Base-by-base conservation (phyloP, 2,797 vertebrate genomes). In the Echeneis naucrates region DNA sequence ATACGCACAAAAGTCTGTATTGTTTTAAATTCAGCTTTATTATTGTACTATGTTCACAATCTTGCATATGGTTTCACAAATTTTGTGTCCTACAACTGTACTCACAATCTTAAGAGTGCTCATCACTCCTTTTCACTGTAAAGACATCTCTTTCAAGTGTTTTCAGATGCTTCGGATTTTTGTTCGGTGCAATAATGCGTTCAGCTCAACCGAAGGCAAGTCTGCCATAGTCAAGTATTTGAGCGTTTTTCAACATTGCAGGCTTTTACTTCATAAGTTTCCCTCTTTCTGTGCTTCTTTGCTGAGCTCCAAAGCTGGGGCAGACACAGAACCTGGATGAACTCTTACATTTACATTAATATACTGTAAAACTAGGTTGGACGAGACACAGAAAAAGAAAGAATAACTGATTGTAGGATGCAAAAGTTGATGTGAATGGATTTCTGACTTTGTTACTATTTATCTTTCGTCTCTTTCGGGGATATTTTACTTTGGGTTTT, bases 41-140 rank as follows among this genome's bases (percentile, higher is more conserved):
- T 66, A 61, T 74, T n/a, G n/a, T n/a, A n/a, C n/a, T 60, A 35
- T 50, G 38, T 59, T 77, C 35, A 35, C 32, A 38, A 38, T 55
- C 55, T 17, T 23, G 50, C 12, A 2, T 19, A 23, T 65, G 55
- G n/a, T n/a, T n/a, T n/a, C n/a, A n/a, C n/a, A n/a, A n/a, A n/a
- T n/a, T n/a, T n/a, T n/a, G 4, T 47, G 21, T 23, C 45, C 47
- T 12, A 23, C 47, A 47, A 47, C 11, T 12, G 23, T 23, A 23
- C 45, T 23, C 45, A 4, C n/a, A 26, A 3, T 45, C 3, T 45
- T 4, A 10, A 50, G 23, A 27, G 24, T 51, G 50, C 5, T 17
- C 23, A 23, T 47, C 45, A 7, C 16, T 50, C 47, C 47, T 6
- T 26, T 17, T 51, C 14, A 24, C 2, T 13, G 16, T 24, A 33